Evolutionary conservation across 2,797 vertebrate genomes (phyloP), one percentile per base, ranked within the genome.

Genomic region (Sus cebifrons): DNA sequence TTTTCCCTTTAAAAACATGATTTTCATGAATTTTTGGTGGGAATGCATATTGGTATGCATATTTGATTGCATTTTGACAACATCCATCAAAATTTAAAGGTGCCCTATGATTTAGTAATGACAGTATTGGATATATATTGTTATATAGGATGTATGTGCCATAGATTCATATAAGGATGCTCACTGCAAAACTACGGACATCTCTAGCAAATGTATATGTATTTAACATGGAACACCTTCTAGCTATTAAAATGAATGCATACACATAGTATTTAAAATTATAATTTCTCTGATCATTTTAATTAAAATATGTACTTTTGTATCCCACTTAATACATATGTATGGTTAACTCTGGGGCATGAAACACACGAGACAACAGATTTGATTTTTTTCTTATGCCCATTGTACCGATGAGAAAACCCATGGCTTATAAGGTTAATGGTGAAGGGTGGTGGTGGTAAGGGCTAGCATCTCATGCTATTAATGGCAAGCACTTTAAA

Each of bases 361-460:
- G 17, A 67, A 79, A 32, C 21, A 81, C 3, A 40, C 18, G 16
- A 6, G 17, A 40, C n/a, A 25, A 64, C 49, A 52, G 17, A 23
- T 49, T n/a, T 65, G 52, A 64, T 65, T 65, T 29, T 44, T 64
- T 27, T 29, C 1, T 40, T 25, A 1, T 23, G 40, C 68, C 83
- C 81, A 17, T 96, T 85, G 92, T 90, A 92, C 44, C 65, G 58
- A 71, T 49, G 36, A 36, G 36, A 15, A 82, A 77, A 95, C 5
- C 4, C 27, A 44, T 94, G 88, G 20, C 25, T 73, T 3, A 0
- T 17, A 83, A 54, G 65, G n/a, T 14, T 29, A 40, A 18, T 89
- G 6, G 12, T 49, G 44, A 49, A 10, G 7, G 20, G 14, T n/a
- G 20, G 20, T 25, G 0, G 18, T 60, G 27, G 36, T 36, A 36